These are phyloP conservation scores for Oryzias sinensis DNA, from an alignment of 2,797 vertebrate genomes.

Conservation along the genomic window DNA sequence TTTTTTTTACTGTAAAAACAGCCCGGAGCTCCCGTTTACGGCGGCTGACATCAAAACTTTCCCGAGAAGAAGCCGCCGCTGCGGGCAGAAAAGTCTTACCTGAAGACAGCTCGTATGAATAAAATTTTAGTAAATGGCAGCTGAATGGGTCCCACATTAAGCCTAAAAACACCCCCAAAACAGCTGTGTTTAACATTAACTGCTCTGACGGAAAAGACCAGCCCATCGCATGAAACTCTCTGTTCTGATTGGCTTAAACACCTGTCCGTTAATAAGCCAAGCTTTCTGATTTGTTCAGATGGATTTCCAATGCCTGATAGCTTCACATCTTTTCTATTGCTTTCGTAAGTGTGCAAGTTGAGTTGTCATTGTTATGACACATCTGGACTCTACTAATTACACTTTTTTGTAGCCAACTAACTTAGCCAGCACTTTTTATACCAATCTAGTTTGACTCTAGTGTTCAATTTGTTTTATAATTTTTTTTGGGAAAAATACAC, in stretches of 20 bases:
- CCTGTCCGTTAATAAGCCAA: conserved; percentile 26
- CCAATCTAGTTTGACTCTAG: too few relatives aligned
- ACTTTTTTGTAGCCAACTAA: neutral
- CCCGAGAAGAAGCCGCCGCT: conserved; percentile 2
- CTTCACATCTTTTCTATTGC: conserved; percentile 55
- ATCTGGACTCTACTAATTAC: too few relatives aligned
- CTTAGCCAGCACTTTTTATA: neutral
- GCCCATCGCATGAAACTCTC: conserved; percentile 17
- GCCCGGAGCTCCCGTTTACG: conserved; percentile 15
- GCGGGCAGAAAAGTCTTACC: neutral
- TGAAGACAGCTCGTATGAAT: neutral
- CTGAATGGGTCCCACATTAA: conserved; percentile 29
- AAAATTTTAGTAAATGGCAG: conserved; percentile 8
- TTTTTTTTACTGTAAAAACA: conserved; percentile 25
- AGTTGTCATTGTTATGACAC: neutral
- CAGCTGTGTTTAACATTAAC: conserved; percentile 72
- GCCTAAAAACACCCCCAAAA: conserved; percentile 42
- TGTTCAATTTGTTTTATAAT: too few relatives aligned
- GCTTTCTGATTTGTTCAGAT: conserved; percentile 60
- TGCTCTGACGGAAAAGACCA: conserved; percentile 34
- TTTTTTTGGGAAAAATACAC: too few relatives aligned
- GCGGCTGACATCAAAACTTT: conserved; percentile 19
- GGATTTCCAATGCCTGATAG: conserved; percentile 17
- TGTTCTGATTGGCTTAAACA: conserved; percentile 52
- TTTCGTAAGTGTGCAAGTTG: conserved; percentile 45